Percentiles rank a stretch among this genome's conserved stretches.
Evolutionary conservation across 2,888 invertebrate species (phyloP).

Genomic region (Epicampocera succincta): DNA sequence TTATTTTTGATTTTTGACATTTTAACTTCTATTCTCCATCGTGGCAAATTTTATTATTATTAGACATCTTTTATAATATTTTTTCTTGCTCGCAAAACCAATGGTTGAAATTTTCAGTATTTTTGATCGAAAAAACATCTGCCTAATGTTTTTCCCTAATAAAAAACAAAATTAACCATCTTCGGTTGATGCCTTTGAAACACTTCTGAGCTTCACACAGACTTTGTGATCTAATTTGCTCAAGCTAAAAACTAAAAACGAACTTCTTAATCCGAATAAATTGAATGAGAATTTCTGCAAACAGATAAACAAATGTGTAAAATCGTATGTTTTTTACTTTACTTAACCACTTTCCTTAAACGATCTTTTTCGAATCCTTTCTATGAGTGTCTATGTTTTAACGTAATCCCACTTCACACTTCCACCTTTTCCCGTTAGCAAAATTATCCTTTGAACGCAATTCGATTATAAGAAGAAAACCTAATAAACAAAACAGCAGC

Average conservation of each 20-base stretch:
- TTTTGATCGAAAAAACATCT: no score
- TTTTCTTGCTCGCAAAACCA: no score
- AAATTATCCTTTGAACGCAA: slow-evolving; percentile 3
- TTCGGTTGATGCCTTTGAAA: slow-evolving; percentile 18
- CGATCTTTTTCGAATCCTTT: slow-evolving; percentile 21
- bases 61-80: no score
- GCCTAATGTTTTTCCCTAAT: no score
- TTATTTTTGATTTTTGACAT: no score
- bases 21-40: no score
- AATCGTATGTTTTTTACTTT: slow-evolving; percentile 38
- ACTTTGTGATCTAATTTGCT: neutral
- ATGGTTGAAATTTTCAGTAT: no score
- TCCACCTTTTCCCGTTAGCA: neutral
- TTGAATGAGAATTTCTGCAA: slow-evolving; percentile 1
- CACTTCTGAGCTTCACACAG: neutral
- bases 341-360: slow-evolving; percentile 3
- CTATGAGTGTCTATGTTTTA: slow-evolving; percentile 35
- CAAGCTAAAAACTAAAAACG: neutral
- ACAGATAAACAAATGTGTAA: slow-evolving; percentile 12
- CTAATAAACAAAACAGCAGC: neutral
- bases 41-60: no score
- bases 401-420: slow-evolving; percentile 5
- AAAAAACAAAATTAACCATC: slow-evolving; percentile 9
- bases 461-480: slow-evolving; percentile 35
- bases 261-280: slow-evolving; percentile 9